Base-by-base conservation (phyloP, 2,797 vertebrate species). In the Adelosebastes latens region DNA sequence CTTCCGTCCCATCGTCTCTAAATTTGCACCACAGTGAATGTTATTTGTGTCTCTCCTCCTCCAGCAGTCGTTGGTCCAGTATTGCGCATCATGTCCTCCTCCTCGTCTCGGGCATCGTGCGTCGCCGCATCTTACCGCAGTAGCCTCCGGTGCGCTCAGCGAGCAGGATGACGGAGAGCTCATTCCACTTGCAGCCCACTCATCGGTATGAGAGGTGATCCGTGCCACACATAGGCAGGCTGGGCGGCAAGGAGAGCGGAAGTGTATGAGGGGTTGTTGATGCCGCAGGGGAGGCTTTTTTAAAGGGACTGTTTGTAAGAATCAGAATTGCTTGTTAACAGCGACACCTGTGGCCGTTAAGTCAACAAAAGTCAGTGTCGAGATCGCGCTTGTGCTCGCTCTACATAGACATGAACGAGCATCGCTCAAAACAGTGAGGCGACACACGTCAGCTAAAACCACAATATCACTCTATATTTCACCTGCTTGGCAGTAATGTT, bases 111-210 rank as follows among this genome's bases (percentile, higher is more conserved):
- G 64, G 72, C 82, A 32, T 75, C 80, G 87, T 72, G 80, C 87
- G 76, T 60, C 88, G 87, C 82, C 90, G 92, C 93, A 92, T 94
- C 91, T 68, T 94, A 93, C 93, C 92, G 95, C 94, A 95, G 93
- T 92, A 82, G 89, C 69, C 83, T 91, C 88, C 87, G 86, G 85
- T 82, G 82, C 82, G 78, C 74, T 81, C 88, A 81, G 86, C 69
- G 82, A 89, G 81, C 89, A 76, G 76, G 87, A 92, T 93, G 93
- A 93, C 92, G 87, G 88, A 86, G 85, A 81, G 86, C 88, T 88
- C 10, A 77, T 88, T 85, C 78, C 78, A 91, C 92, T 86, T 82
- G 85, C 93, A 93, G 89, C 94, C 93, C 93, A 91, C 94, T 91
- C 93, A 86, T 85, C 10, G 0, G 6, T 81, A 89, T 46, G 89